Conservation (phyloP, 2,797 vertebrate genomes). For the Anolis apletophallus region DNA sequence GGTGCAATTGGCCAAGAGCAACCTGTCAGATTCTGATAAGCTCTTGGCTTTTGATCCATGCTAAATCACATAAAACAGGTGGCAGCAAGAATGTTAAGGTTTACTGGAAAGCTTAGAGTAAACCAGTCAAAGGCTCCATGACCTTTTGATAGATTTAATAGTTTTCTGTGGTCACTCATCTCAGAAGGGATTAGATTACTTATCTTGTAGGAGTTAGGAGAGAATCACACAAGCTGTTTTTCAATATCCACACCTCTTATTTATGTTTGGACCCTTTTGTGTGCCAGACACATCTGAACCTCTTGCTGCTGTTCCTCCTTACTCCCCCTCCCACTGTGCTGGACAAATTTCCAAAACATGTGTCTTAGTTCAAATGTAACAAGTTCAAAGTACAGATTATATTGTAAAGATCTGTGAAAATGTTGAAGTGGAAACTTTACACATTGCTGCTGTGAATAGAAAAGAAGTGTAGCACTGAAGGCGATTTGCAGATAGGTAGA, state of each 20-base stretch:
- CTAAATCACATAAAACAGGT: slow-evolving; percentile 7
- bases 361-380: neutral
- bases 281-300: neutral
- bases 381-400: neutral
- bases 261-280: neutral
- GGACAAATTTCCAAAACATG: neutral
- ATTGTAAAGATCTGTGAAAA: neutral
- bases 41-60: slow-evolving; percentile 7
- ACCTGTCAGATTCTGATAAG: slow-evolving; percentile 44
- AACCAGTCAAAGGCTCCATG: neutral
- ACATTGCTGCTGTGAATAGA: neutral
- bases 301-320: neutral
- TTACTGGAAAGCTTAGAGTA: neutral
- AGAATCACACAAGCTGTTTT: neutral
- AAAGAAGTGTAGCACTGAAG: neutral
- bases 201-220: neutral
- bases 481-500: neutral
- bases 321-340: neutral
- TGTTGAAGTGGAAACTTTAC: neutral
- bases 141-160: neutral
- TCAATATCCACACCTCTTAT: neutral
- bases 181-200: neutral
- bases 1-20: slow-evolving; percentile 43
- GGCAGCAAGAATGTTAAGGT: slow-evolving; percentile 1
- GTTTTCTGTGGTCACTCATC: slow-evolving; percentile 4